A percentile compares a stretch with the other conserved stretches of the same genome.
Conservation (phyloP, 2,888 invertebrate species). For the Watsonalla binaria region DNA sequence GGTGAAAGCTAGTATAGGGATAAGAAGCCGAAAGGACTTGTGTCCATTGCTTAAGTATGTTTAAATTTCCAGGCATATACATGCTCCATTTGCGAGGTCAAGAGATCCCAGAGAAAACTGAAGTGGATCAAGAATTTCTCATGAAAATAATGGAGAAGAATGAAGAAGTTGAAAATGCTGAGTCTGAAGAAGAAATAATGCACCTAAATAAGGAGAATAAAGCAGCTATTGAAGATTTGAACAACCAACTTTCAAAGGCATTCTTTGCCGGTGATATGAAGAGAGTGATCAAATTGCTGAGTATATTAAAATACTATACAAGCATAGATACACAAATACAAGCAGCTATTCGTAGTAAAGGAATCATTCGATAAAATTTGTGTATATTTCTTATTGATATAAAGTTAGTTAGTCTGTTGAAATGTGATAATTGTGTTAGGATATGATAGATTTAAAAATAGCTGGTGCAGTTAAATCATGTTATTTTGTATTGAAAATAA, state of each 20-base stretch:
- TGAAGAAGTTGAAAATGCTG: conserved; percentile 87
- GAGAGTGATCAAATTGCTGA: conserved; percentile 81
- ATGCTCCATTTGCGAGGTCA: conserved; percentile 84
- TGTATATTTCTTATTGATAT: conserved; percentile 3
- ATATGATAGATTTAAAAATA: background rate
- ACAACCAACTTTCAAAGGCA: conserved; percentile 78
- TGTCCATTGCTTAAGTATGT: too few relatives aligned
- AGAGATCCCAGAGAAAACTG: conserved; percentile 82
- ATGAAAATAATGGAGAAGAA: conserved; percentile 93
- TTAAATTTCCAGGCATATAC: conserved; percentile 81
- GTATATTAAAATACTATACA: conserved; percentile 90
- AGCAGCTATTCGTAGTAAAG: conserved; percentile 76
- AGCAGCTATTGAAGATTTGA: conserved; percentile 69
- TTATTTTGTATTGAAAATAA: background rate
- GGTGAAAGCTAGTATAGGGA: too few relatives aligned
- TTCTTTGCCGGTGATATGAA: conserved; percentile 82
- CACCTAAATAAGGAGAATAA: conserved; percentile 79
- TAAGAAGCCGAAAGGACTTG: too few relatives aligned
- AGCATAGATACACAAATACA: conserved; percentile 90
- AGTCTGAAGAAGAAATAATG: conserved; percentile 76
- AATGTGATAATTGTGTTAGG: background rate
- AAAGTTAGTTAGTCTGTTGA: background rate
- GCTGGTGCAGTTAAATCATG: background rate
- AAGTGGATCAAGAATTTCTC: conserved; percentile 83
- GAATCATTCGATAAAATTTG: conserved; percentile 64